Evolutionary conservation across 2,113 vertebrate species (phyloP), one percentile per base, ranked within the genome.

Genomic region (Pachypanchax playfairii): DNA sequence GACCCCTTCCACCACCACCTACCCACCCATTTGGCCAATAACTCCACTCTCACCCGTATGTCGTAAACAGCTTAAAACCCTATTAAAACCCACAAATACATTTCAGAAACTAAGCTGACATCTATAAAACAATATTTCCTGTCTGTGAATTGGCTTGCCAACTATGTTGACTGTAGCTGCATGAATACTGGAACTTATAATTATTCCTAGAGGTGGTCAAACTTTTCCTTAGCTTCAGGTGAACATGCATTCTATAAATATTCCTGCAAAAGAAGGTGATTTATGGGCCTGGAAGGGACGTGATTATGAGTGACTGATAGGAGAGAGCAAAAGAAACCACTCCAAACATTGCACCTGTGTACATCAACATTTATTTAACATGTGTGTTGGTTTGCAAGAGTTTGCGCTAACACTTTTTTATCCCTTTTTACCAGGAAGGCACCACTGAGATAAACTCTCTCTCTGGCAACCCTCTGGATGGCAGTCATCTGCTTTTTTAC

Each of bases 1-100:
- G 39, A 43, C 50, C 74, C 75, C 20, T 11, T 42, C 39, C 9
- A n/a, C 18, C 9, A 41, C 39, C 73, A 73, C 17, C 38, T 29
- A 35, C 33, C 33, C 33, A 35, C 2, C 11, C 4, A 39, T 17
- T 13, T 65, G 76, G 84, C 85, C 85, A 89, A 90, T 90, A 86
- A 90, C 78, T 85, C 77, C 60, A 61, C 86, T 82, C 85, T 87
- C 83, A 84, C 86, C 76, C 68, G 48, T 70, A 78, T 63, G 83
- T 87, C 85, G 56, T 91, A 90, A 92, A 92, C 87, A 87, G 87
- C 85, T 89, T 88, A 85, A 90, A 89, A 81, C 77, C 73, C 79
- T 85, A 76, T 90, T 90, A 90, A 91, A 51, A 87, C 83, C 71
- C 82, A 80, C 82, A 88, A 91, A 88, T 88, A 88, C 81, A 78